Evolutionary conservation across 2,797 vertebrate species (phyloP).

Genomic region (Anguilla pacifica): DNA sequence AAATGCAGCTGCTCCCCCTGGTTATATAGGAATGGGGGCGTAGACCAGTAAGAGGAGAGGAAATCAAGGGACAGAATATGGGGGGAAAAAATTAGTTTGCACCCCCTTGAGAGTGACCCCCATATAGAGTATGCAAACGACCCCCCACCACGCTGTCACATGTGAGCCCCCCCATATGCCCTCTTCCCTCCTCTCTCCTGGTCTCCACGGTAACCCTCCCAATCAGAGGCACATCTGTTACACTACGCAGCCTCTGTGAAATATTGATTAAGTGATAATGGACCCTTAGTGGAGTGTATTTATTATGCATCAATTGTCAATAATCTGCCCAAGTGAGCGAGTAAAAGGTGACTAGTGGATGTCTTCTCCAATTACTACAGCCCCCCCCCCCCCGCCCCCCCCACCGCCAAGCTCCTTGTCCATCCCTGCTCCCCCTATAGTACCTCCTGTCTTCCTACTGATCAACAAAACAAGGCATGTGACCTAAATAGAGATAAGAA

Average conservation of each 20-base stretch:
- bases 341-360: conserved; percentile 80
- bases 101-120: background rate
- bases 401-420: background rate
- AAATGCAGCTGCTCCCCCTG: conserved; percentile 42
- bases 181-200: background rate
- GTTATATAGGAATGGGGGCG: conserved; percentile 14
- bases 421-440: conserved; percentile 34
- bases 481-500: conserved; percentile 51
- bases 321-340: conserved; percentile 78
- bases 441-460: conserved; percentile 48
- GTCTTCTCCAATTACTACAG: conserved; percentile 75
- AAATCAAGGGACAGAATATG: conserved; percentile 13
- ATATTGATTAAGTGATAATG: conserved; percentile 85
- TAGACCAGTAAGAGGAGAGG: background rate
- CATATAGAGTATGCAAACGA: background rate
- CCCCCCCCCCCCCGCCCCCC: conserved; percentile 12
- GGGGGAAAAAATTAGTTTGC: conserved; percentile 4
- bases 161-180: background rate
- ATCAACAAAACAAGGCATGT: conserved; percentile 65
- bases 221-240: conserved; percentile 68
- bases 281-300: conserved; percentile 86
- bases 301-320: conserved; percentile 86
- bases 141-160: background rate
- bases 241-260: conserved; percentile 59
- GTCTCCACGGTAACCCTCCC: conserved; percentile 37